Evolutionary conservation across 1,140 invertebrate genomes (phyloP), one percentile per base, ranked within the genome.

Genomic region (Apis dorsata): DNA sequence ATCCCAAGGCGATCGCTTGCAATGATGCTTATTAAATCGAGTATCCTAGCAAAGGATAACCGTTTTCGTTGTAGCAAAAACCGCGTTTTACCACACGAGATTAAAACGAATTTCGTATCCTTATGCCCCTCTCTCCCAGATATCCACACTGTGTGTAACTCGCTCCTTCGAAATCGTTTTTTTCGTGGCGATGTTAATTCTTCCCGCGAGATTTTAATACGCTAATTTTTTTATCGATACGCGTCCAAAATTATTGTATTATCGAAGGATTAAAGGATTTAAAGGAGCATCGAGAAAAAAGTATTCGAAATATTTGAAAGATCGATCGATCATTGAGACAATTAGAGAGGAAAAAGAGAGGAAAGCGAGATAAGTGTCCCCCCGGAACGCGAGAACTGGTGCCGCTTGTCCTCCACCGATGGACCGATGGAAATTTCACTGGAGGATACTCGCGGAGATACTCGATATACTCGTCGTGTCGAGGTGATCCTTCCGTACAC

Each of bases 401-500:
- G 70, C 28, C 60, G 12, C 53, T 76, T 51, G 73, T 70, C 59
- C 11, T 49, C 57, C 17, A 1, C 55, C 66, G 68, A 65, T 79
- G 66, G 72, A 44, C 15, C 12, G 51, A 8, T 8, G 69, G 53
- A 83, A 79, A 57, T 83, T 83, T 79, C 66, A 87, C 83, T 86
- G 66, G 72, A 34, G 34, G 34, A 28, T 2, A 28, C 28, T 28
- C 28, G 85, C 79, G 68, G 62, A 19, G 83, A 79, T 73, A 88
- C 80, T 75, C 78, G 86, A 90, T 89, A 89, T 15, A 34, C 12
- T 65, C 63, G 28, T 69, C 53, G 24, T 17, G 63, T 60, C 78
- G 28, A 80, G 72, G 44, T 73, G 85, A 90, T 88, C 84, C 81
- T 90, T 88, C 88, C 86, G 83, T 34, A 34, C 34, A 34, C 34